These are phyloP conservation scores for Aspidapion aeneum DNA, from an alignment of 2,888 invertebrate genomes.

Conservation along the genomic window DNA sequence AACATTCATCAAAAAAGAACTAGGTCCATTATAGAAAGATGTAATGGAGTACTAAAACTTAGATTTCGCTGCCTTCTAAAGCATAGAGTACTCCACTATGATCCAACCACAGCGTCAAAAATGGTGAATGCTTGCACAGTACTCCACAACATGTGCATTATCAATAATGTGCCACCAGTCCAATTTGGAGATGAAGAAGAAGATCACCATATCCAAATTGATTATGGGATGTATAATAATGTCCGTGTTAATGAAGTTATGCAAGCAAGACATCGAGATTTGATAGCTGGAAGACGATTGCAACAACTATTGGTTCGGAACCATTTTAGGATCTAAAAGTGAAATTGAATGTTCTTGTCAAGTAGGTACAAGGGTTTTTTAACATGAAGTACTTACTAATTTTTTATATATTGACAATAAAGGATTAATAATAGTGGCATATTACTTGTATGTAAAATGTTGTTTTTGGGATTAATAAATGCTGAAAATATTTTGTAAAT, in stretches of 20 bases:
- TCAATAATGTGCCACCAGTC: no score
- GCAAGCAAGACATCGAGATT: conserved; percentile 1
- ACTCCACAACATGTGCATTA: conserved; percentile 3
- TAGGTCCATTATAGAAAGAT: conserved; percentile 16
- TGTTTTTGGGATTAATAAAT: not conserved
- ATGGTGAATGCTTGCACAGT: conserved; percentile 12
- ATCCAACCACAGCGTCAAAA: conserved; percentile 12
- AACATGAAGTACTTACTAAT: not conserved
- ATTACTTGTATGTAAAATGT: not conserved
- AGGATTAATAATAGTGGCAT: no score
- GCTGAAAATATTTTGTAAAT: not conserved
- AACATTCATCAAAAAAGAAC: conserved; percentile 5
- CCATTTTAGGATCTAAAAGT: not conserved
- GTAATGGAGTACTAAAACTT: conserved; percentile 20
- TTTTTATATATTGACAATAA: no score
- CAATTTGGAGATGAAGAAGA: conserved; percentile 1
- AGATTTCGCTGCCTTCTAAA: conserved; percentile 19
- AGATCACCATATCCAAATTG: not conserved
- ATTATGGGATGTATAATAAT: conserved; percentile 1
- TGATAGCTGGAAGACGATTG: not conserved
- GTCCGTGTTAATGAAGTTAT: not conserved
- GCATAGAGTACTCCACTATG: conserved; percentile 22
- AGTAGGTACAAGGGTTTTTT: not conserved
- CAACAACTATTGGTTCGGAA: not conserved
- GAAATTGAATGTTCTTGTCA: not conserved